Evolutionary conservation across 2,888 invertebrate species (phyloP).

Genomic region (Acholoe squamosa): DNA sequence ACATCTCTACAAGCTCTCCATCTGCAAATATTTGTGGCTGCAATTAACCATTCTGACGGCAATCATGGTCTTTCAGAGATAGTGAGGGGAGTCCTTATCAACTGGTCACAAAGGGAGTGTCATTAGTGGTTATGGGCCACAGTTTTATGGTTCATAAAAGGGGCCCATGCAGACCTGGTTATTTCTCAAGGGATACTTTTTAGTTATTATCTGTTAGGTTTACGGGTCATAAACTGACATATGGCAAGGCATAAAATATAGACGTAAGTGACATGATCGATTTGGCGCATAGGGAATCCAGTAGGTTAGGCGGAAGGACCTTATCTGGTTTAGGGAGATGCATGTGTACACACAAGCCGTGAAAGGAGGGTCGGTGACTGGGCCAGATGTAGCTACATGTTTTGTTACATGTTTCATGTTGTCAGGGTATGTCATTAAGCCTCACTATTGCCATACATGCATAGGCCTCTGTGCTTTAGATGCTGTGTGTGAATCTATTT

Average conservation of each 20-base stretch:
- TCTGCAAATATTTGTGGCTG: not conserved
- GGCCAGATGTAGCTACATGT: constrained; percentile 31
- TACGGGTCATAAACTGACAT: constrained; percentile 3
- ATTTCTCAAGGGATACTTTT: not conserved
- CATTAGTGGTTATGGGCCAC: too few species aligned
- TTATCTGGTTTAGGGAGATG: not conserved
- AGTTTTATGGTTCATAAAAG: too few species aligned
- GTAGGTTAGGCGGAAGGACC: not conserved
- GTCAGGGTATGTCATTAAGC: not conserved
- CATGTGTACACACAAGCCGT: not conserved
- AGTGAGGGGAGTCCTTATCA: not conserved
- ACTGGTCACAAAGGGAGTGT: not conserved
- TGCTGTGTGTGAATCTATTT: not conserved
- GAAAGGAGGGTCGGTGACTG: not conserved
- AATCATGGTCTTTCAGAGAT: not conserved
- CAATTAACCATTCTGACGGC: not conserved
- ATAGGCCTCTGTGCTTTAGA: too few species aligned
- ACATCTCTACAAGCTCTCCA: not conserved
- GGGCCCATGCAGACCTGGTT: too few species aligned
- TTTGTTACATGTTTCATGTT: constrained; percentile 35
- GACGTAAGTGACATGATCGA: constrained; percentile 23
- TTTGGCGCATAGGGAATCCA: not conserved
- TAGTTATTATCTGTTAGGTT: not conserved
- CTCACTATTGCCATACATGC: too few species aligned
- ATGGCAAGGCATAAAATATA: constrained; percentile 35